These are phyloP conservation scores for Calameuta filiformis DNA, from an alignment of 2,888 invertebrate genomes.

Conservation along the genomic window DNA sequence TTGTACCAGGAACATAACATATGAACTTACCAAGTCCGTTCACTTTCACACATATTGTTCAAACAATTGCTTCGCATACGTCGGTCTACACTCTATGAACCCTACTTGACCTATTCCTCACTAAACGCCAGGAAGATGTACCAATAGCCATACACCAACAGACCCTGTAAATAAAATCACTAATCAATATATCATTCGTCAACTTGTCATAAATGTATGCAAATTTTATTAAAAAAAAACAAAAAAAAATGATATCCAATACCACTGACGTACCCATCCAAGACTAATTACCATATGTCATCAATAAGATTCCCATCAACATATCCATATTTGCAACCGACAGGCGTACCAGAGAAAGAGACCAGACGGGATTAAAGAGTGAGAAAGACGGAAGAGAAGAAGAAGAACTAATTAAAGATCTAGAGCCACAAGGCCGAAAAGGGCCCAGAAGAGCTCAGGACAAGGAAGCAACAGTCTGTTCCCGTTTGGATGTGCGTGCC, in stretches of 20 bases:
- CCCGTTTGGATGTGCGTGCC: constrained; percentile 39
- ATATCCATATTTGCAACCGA: neutral
- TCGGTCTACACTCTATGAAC: neutral
- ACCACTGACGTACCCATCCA: neutral
- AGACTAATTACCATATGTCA: neutral
- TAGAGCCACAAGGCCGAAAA: neutral
- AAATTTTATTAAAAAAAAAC: neutral
- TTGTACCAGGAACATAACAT: neutral
- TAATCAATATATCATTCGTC: neutral
- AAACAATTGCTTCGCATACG: neutral
- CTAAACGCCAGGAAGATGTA: neutral
- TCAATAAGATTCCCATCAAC: neutral
- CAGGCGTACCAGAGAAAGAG: neutral
- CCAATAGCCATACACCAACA: neutral
- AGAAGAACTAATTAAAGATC: neutral
- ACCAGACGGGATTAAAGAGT: neutral
- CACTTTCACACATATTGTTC: neutral
- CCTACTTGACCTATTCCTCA: neutral
- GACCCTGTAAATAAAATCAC: neutral
- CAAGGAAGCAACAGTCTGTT: constrained; percentile 32
- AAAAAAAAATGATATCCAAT: neutral
- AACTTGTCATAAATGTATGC: neutral
- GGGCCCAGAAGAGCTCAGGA: constrained; percentile 2
- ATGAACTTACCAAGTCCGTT: neutral
- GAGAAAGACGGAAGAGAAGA: neutral